Percentiles rank a stretch among this genome's conserved stretches.
Evolutionary conservation across 2,888 invertebrate species (phyloP).

Genomic region (Chorisops tibialis): DNA sequence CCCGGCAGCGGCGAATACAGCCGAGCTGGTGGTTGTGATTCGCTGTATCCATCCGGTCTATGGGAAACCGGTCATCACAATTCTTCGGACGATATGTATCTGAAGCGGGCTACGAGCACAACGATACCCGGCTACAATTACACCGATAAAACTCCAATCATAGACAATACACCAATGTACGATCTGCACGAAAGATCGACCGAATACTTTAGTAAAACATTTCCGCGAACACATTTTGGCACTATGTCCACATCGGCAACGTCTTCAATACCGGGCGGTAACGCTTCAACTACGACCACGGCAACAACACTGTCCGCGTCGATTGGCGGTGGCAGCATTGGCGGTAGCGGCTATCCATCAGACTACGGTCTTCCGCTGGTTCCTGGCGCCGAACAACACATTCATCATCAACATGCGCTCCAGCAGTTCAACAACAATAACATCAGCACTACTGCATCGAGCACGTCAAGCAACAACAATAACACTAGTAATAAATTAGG

Average conservation of each 20-base stretch:
- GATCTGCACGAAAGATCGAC: conserved; percentile 46
- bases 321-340: conserved; percentile 19
- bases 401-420: conserved; percentile 44
- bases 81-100: conserved; percentile 49
- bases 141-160: conserved; percentile 73
- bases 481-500: conserved; percentile 9
- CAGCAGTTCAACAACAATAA: conserved; percentile 45
- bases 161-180: conserved; percentile 54
- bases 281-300: conserved; percentile 41
- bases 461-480: conserved; percentile 49
- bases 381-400: conserved; percentile 52
- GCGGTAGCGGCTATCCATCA: conserved; percentile 62
- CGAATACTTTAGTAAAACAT: conserved; percentile 61
- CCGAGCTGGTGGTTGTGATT: conserved; percentile 67
- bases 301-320: conserved; percentile 46
- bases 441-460: conserved; percentile 35
- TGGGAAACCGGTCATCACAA: conserved; percentile 62
- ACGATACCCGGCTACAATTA: conserved; percentile 60
- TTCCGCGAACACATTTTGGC: conserved; percentile 55
- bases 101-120: conserved; percentile 59
- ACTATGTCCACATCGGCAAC: conserved; percentile 43
- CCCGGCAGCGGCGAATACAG: conserved; percentile 76
- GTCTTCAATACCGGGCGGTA: conserved; percentile 23
- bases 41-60: conserved; percentile 73
- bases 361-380: conserved; percentile 76